Conservation (phyloP, 30 jellyfish, hydroid and myxozoan genomes). For the Rhopilema esculentum region DNA sequence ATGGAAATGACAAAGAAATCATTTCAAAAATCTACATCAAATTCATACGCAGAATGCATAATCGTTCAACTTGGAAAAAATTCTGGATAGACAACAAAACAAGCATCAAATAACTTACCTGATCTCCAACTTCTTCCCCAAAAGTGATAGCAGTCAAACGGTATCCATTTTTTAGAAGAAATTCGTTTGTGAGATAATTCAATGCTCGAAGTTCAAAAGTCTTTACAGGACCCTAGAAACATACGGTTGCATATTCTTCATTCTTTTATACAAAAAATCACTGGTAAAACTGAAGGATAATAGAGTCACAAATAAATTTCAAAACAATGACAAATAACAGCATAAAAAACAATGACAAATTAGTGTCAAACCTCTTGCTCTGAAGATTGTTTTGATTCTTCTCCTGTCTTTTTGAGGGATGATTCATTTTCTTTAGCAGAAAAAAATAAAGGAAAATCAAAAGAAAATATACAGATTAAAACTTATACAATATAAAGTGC, state of each 20-base stretch:
- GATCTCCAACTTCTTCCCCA: slow-evolving; percentile 97
- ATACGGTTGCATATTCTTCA: too few species aligned
- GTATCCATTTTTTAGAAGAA: slow-evolving; percentile 79
- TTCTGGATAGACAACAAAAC: too few species aligned
- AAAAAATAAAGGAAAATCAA: background rate
- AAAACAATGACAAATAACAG: background rate
- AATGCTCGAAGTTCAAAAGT: slow-evolving; percentile 88
- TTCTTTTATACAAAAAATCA: too few species aligned
- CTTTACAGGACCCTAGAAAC: slow-evolving; percentile 68
- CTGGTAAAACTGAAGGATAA: too few species aligned
- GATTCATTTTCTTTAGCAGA: slow-evolving; percentile 55
- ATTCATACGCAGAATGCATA: too few species aligned
- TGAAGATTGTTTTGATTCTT: slow-evolving; percentile 8
- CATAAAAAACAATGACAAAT: background rate
- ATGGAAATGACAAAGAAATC: too few species aligned
- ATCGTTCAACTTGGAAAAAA: too few species aligned
- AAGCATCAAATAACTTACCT: too few species aligned
- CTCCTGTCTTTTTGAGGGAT: slow-evolving; percentile 36
- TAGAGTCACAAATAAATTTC: background rate
- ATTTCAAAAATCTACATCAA: too few species aligned
- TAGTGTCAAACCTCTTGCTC: slow-evolving; percentile 32
- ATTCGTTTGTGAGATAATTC: slow-evolving; percentile 83
- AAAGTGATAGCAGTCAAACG: slow-evolving; percentile 91
- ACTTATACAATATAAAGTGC: background rate
- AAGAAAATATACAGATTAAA: background rate